Base-by-base conservation (phyloP, 2,113 vertebrate species). In the Monopterus albus region DNA sequence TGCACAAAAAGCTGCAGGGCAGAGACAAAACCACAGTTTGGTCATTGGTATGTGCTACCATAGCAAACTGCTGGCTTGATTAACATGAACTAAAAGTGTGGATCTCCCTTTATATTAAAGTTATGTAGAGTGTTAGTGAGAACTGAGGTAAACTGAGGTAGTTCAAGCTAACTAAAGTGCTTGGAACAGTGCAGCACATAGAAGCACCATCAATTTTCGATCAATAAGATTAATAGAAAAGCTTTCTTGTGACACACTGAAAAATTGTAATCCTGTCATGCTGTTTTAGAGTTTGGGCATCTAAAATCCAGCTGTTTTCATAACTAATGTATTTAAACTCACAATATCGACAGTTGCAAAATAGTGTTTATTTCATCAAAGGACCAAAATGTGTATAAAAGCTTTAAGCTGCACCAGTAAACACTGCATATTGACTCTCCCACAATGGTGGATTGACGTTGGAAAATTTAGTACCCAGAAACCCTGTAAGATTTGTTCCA, bases 141-240 rank as follows among this genome's bases (percentile, higher is more conserved):
- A 47, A 20, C 25, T 45, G 23, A 53, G 4, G 21, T 21, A 52
- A n/a, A 35, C 21, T 33, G 7, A 50, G 21, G 6, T 8, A 56
- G 28, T 39, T 53, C 5, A 21, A 72, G 20, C 20, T 51, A 35
- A 73, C 66, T 55, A 2, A 67, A 57, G 25, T 58, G 9, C 36
- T 40, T 8, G 0, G 42, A 18, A 62, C 11, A 78, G 50, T 62
- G 43, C 14, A 57, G 26, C 31, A 36, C 25, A 59, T 42, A 28
- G 3, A 56, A n/a, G n/a, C n/a, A n/a, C n/a, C n/a, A n/a, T n/a
- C n/a, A n/a, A n/a, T n/a, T n/a, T n/a, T 5, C 2, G 23, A 68
- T 59, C 40, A 36, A 35, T 65, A 29, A 33, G 26, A 74, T 61
- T 33, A 40, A 26, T 52, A 57, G 9, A 42, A 39, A 59, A 46